phyloP scores from a whole-genome alignment of 2,797 vertebrate species.

The Myotis daubentonii region DNA sequence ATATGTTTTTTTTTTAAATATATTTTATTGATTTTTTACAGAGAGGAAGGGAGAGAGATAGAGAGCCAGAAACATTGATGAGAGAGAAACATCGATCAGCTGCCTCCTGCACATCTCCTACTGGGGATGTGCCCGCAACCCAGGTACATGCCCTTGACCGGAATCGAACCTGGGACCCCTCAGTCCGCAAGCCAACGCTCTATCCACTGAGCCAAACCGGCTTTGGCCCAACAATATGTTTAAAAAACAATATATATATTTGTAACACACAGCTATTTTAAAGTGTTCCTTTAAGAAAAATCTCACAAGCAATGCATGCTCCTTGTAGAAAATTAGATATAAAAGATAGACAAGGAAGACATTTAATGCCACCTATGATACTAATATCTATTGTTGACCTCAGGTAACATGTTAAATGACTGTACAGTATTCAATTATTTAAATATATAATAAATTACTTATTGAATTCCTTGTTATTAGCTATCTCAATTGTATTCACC shows the following conservation, averaged over 20 bases:
- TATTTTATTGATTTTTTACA: too few relatives aligned
- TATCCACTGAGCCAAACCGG: too few relatives aligned
- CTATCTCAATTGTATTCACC: neutral
- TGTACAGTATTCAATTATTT: neutral
- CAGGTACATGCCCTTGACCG: too few relatives aligned
- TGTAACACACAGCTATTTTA: neutral
- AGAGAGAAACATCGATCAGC: too few relatives aligned
- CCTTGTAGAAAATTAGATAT: neutral
- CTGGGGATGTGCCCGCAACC: too few relatives aligned
- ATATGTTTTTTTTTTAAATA: too few relatives aligned
- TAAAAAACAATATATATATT: neutral
- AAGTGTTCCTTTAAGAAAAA: neutral
- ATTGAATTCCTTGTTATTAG: neutral
- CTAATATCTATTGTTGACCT: neutral
- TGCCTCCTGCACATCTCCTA: too few relatives aligned
- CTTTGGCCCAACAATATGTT: too few relatives aligned
- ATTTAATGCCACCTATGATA: neutral
- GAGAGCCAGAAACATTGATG: too few relatives aligned
- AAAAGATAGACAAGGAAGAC: neutral
- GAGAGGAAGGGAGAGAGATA: too few relatives aligned
- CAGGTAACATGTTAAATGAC: conserved; percentile 6
- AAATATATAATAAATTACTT: conserved; percentile 11
- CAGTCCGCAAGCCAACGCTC: too few relatives aligned
- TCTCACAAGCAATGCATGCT: neutral
- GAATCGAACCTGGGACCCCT: too few relatives aligned